These are phyloP conservation scores for Lycodopsis pacificus DNA, from an alignment of 2,797 vertebrate genomes.

Conservation along the genomic window DNA sequence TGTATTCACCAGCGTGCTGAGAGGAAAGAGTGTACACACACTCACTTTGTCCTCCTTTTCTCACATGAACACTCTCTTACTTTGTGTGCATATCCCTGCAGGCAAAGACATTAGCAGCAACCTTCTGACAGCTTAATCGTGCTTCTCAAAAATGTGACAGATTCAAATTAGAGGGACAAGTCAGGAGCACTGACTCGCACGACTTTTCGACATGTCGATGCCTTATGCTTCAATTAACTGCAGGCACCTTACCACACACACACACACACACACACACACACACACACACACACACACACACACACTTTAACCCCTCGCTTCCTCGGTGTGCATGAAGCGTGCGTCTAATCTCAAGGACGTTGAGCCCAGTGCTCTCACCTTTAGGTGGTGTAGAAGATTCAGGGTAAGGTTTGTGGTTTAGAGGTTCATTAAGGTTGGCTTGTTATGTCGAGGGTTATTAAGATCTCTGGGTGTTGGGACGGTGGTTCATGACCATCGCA, in stretches of 20 bases:
- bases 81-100: constrained; percentile 31
- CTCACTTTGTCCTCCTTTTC: not conserved
- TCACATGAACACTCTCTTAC: constrained; percentile 21
- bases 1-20: constrained; percentile 14
- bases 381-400: not conserved
- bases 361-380: constrained; percentile 12
- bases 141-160: constrained; percentile 61
- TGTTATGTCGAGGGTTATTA: not conserved
- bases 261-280: not conserved
- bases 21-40: not conserved
- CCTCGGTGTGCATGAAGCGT: not conserved
- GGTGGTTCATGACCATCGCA: not conserved
- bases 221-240: constrained; percentile 58
- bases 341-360: constrained; percentile 33
- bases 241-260: constrained; percentile 20
- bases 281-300: constrained; percentile 26
- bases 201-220: constrained; percentile 52
- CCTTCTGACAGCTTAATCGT: constrained; percentile 63
- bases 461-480: not conserved
- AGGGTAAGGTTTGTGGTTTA: not conserved
- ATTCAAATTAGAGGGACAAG: constrained; percentile 64
- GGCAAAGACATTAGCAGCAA: constrained; percentile 50
- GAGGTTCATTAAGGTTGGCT: not conserved
- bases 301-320: constrained; percentile 2
- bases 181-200: constrained; percentile 47